Evolutionary conservation across 2,888 invertebrate species (phyloP), one percentile per base, ranked within the genome.

Genomic region (Ectemnius continuus): DNA sequence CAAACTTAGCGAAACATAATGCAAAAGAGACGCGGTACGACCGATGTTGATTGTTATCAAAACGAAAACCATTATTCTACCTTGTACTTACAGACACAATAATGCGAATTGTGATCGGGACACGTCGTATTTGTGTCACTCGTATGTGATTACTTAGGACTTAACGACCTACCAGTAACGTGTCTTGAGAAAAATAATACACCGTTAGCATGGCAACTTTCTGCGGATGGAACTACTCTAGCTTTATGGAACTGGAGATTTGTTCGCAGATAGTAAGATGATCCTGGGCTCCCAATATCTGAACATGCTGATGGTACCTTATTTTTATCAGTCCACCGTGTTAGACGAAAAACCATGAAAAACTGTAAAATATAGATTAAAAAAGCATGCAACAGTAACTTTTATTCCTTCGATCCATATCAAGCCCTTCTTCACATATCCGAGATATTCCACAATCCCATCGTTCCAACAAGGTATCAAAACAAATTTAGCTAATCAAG

Each of bases 301-400:
- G 46, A 67, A 68, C 62, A 45, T 68, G 73, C 75, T 75, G 61
- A 68, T 74, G 70, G 68, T 77, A 82, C 62, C 63, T 80, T 77
- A 79, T 81, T 84, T 83, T 81, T 66, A 75, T 78, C 82, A 76
- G 63, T 77, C 75, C 79, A 71, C 75, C 82, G 72, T 68, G 78
- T 80, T 82, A 74, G 73, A 56, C 59, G 64, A 76, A 73, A 60
- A 52, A 70, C 69, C 52, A 45, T 36, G 36, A 73, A 69, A 73
- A 70, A 73, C 52, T 76, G 76, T 76, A 77, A 83, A 80, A 81
- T 85, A 84, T 78, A 79, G 73, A 75, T 75, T 73, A 60, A 78
- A 81, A 78, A 76, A 56, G 61, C 58, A 73, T 46, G 46, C 61
- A 61, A 68, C 61, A 68, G 70, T 59, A 36, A 65, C 16, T 48